Percentiles rank a stretch among this genome's conserved stretches.
Evolutionary conservation across 2,888 invertebrate genomes (phyloP).

Genomic region (Agonopterix alstromeriana): DNA sequence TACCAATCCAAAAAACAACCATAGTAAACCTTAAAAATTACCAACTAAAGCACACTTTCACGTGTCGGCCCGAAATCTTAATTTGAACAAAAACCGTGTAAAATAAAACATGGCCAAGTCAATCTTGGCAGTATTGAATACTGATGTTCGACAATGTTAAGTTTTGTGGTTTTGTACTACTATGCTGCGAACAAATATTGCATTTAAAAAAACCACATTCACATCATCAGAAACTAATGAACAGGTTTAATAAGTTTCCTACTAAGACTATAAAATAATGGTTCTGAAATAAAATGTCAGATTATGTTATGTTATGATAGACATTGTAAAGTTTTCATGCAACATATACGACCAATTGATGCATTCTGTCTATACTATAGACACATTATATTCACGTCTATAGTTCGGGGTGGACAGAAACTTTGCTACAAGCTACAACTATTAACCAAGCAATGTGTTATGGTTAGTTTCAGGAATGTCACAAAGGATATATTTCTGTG

Average conservation of each 20-base stretch:
- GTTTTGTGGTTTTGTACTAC: not conserved
- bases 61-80: not conserved
- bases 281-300: too few species aligned
- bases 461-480: too few species aligned
- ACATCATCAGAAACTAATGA: not conserved
- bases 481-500: too few species aligned
- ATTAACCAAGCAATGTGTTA: too few species aligned
- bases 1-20: constrained; percentile 18
- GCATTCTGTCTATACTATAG: too few species aligned
- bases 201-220: too few species aligned
- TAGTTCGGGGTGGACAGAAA: too few species aligned
- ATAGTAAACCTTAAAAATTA: constrained; percentile 28
- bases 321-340: too few species aligned
- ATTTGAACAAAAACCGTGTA: constrained; percentile 18
- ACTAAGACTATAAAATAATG: not conserved
- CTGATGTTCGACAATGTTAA: constrained; percentile 7
- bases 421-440: too few species aligned
- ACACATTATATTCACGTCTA: too few species aligned
- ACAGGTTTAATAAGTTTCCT: not conserved
- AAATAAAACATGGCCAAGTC: constrained; percentile 21
- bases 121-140: constrained; percentile 18
- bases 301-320: too few species aligned
- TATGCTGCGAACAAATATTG: not conserved
- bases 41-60: constrained; percentile 20
- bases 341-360: too few species aligned